Conservation (phyloP, 2,888 invertebrate species). For the Fragum sueziense region DNA sequence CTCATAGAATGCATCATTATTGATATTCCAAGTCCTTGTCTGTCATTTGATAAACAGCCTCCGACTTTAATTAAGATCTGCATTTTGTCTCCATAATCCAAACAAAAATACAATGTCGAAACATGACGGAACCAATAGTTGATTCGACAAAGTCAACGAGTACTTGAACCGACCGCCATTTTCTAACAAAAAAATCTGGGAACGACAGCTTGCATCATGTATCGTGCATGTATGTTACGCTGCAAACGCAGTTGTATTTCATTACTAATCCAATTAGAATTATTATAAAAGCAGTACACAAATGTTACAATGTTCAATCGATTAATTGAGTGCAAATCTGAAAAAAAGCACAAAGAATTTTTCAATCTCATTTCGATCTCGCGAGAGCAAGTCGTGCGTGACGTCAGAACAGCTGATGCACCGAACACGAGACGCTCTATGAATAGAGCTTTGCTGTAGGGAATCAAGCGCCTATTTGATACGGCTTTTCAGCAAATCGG, state of each 20-base stretch:
- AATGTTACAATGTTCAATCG: background rate
- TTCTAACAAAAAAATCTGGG: too few species aligned
- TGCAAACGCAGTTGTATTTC: background rate
- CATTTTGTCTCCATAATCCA: too few species aligned
- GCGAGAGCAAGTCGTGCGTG: conserved; percentile 17
- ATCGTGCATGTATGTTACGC: background rate
- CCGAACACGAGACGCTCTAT: conserved; percentile 27
- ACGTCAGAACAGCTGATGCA: conserved; percentile 27
- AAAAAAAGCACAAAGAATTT: conserved; percentile 6
- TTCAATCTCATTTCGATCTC: conserved; percentile 19
- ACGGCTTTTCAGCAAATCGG: conserved; percentile 20
- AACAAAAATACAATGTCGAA: too few species aligned
- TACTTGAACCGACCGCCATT: too few species aligned
- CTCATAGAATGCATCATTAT: too few species aligned
- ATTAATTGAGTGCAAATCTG: conserved; percentile 6
- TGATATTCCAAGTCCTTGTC: too few species aligned
- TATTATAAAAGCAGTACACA: background rate
- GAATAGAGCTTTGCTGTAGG: conserved; percentile 24
- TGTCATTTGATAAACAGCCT: too few species aligned
- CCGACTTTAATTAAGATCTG: too few species aligned
- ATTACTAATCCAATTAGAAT: background rate
- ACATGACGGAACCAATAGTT: too few species aligned
- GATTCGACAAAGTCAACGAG: too few species aligned
- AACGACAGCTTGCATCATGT: too few species aligned
- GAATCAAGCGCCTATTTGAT: conserved; percentile 21